phyloP scores from a whole-genome alignment of 2,113 vertebrate genomes.

The Callorhinus ursinus region DNA sequence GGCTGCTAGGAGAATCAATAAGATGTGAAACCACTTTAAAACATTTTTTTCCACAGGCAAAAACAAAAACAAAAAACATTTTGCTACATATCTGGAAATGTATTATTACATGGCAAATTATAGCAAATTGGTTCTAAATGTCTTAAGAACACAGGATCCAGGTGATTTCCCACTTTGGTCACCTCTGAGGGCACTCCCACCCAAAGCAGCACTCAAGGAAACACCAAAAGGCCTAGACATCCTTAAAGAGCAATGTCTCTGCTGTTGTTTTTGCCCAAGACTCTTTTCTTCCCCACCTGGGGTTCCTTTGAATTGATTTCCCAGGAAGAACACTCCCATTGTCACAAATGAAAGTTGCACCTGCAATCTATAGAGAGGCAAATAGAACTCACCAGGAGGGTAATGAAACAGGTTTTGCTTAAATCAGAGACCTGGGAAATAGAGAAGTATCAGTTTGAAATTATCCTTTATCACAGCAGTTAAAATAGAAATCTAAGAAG shows the following conservation, averaged over 20 bases:
- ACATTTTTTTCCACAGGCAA: neutral
- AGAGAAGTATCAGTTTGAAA: slow-evolving; percentile 32
- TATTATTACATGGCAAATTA: neutral
- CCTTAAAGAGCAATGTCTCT: neutral
- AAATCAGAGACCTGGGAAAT: slow-evolving; percentile 1
- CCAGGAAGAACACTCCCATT: slow-evolving; percentile 30
- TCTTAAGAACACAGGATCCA: neutral
- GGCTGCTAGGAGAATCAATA: neutral
- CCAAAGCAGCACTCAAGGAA: neutral
- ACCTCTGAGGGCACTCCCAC: neutral
- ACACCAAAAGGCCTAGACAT: neutral
- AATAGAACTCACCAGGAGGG: slow-evolving; percentile 58
- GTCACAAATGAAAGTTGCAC: slow-evolving; percentile 32
- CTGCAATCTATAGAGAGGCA: slow-evolving; percentile 2
- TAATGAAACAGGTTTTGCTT: neutral
- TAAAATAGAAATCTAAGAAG: neutral
- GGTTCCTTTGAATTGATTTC: slow-evolving; percentile 54
- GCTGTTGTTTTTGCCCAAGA: neutral
- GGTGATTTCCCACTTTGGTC: neutral
- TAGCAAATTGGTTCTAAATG: neutral
- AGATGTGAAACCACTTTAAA: slow-evolving; percentile 8
- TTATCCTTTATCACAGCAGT: neutral
- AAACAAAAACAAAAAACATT: neutral
- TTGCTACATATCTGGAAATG: neutral
- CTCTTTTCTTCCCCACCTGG: neutral